Evolutionary conservation across 2,797 vertebrate genomes (phyloP), one percentile per base, ranked within the genome.

Genomic region (Microhierax caerulescens): DNA sequence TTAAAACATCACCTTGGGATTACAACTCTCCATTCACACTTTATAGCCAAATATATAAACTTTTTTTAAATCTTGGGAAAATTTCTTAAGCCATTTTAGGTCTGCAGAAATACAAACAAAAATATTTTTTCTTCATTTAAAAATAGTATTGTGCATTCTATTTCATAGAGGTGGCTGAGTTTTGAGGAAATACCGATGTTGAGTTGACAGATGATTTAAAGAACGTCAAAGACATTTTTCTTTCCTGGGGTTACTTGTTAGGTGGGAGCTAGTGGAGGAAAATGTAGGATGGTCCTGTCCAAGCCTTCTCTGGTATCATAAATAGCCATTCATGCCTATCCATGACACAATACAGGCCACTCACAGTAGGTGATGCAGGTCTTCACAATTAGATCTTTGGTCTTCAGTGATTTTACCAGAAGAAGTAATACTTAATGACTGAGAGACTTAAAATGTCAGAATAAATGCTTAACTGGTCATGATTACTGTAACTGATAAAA

Each of bases 351-450:
- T 43, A 75, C 7, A 86, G 69, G 24, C 59, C 63, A 69, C 27
- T 73, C 24, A 39, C 43, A 37, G 27, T 19, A 95, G 36, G 43
- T 59, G 90, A n/a, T n/a, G 32, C 19, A 93, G 30, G 41, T 76
- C 77, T 67, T 90, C 69, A 61, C 41, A 86, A 65, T 84, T 86
- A 5, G 1, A n/a, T 81, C 61, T 64, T 81, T 69, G 43, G 54
- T 90, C 80, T 79, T 94, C 59, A 39, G 69, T 65, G 77, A 22
- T 83, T 85, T 95, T 85, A 85, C 56, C 51, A 95, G 51, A 93
- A 90, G 20, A 56, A 90, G 43, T 60, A 72, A 83, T 36, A 63
- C 19, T 27, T 72, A 85, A 64, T 61, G 47, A 88, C 17, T 59
- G 28, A 91, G 23, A 48, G 24, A 74, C 11, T 72, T 93, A 64